A percentile compares a stretch with the other conserved stretches of the same genome.
phyloP scores from a whole-genome alignment of 2,888 invertebrate genomes.

The Cephalotes varians region DNA sequence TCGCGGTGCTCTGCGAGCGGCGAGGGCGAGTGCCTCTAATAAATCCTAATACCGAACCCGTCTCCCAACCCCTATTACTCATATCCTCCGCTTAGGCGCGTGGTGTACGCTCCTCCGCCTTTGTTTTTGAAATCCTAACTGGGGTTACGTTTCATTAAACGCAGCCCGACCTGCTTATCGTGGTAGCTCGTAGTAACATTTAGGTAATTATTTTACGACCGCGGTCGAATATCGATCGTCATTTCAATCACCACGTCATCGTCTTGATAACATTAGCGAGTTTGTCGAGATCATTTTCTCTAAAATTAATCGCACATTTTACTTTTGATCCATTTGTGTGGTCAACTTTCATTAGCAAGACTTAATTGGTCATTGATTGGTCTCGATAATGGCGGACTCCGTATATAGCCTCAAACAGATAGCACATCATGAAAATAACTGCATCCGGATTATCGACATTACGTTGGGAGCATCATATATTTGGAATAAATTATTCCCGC shows the following conservation, averaged over 20 bases:
- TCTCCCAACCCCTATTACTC: slow-evolving; percentile 78
- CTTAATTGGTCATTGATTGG: background rate
- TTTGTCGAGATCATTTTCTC: background rate
- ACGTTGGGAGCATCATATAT: slow-evolving; percentile 56
- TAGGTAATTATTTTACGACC: slow-evolving; percentile 66
- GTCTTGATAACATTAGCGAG: background rate
- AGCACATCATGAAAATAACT: slow-evolving; percentile 32
- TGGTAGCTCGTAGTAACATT: slow-evolving; percentile 40
- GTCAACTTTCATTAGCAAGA: background rate
- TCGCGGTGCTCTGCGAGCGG: slow-evolving; percentile 58
- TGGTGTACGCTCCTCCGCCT: slow-evolving; percentile 42
- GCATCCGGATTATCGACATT: slow-evolving; percentile 54
- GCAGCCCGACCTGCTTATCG: slow-evolving; percentile 58
- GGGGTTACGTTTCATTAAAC: slow-evolving; percentile 73
- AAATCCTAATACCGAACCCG: slow-evolving; percentile 85
- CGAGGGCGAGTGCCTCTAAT: slow-evolving; percentile 80
- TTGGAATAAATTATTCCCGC: slow-evolving; percentile 61
- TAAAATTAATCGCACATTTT: background rate
- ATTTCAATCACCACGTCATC: slow-evolving; percentile 35
- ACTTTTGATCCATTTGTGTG: background rate
- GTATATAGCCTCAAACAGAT: background rate
- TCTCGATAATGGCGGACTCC: background rate
- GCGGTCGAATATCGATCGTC: slow-evolving; percentile 50
- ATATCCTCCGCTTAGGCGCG: slow-evolving; percentile 76
- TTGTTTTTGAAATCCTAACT: slow-evolving; percentile 73